Conservation (phyloP, 2,113 vertebrate species). For the Psophia crepitans region DNA sequence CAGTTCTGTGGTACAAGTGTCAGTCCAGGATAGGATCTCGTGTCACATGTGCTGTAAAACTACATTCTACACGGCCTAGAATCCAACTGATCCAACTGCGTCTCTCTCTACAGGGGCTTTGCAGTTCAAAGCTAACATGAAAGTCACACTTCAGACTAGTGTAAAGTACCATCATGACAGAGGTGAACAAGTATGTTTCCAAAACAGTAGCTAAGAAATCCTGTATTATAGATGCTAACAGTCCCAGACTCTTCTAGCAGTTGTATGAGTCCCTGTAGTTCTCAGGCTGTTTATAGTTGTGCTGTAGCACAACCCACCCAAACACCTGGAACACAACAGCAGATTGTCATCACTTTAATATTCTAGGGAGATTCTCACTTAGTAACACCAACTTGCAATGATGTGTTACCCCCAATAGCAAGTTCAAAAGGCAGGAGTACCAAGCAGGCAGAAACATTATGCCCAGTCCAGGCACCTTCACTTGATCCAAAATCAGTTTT, state of each 20-base stretch:
- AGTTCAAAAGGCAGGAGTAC: not conserved
- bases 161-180: not conserved
- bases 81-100: not conserved
- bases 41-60: not conserved
- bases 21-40: not conserved
- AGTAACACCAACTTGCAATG: not conserved
- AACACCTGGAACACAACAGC: not conserved
- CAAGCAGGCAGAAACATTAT: fast-evolving
- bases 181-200: not conserved
- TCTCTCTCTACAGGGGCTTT: not conserved
- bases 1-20: not conserved
- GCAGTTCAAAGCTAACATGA: not conserved
- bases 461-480: not conserved
- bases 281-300: not conserved
- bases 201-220: not conserved
- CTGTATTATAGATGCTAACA: not conserved
- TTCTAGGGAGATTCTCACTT: not conserved
- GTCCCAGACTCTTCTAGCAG: not conserved
- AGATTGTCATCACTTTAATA: not conserved
- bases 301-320: not conserved
- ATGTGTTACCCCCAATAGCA: not conserved
- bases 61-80: not conserved
- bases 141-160: not conserved
- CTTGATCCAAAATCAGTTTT: not conserved
- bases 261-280: not conserved